Conservation (phyloP, 2,888 invertebrate species). For the Microplitis manilae region DNA sequence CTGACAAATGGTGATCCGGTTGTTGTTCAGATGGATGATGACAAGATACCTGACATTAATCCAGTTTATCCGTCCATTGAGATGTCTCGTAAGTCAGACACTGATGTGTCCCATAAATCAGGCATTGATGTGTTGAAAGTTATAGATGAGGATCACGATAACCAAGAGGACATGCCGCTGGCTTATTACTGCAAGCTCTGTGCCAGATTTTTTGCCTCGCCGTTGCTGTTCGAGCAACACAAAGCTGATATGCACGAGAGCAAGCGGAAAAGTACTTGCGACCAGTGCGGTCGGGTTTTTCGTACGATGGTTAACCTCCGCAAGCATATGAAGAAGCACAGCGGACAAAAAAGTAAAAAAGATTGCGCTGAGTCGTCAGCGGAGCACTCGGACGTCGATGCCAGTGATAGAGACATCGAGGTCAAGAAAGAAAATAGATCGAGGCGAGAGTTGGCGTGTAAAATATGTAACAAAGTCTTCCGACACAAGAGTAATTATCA, state of each 20-base stretch:
- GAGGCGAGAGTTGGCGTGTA: conserved; percentile 61
- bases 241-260: conserved; percentile 58
- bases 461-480: conserved; percentile 66
- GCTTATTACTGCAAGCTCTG: conserved; percentile 63
- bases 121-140: conserved; percentile 19
- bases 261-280: conserved; percentile 62
- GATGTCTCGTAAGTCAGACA: neutral
- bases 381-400: conserved; percentile 26
- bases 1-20: conserved; percentile 28
- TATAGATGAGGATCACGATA: conserved; percentile 14
- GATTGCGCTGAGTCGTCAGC: conserved; percentile 33
- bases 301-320: conserved; percentile 59
- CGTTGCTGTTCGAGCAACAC: conserved; percentile 59
- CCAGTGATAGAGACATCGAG: conserved; percentile 43
- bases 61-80: neutral
- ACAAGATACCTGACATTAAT: conserved; percentile 32
- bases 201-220: conserved; percentile 59
- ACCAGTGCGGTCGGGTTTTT: conserved; percentile 63
- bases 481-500: conserved; percentile 67
- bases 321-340: conserved; percentile 65
- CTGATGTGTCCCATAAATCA: neutral
- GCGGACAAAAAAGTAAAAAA: conserved; percentile 51
- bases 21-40: neutral
- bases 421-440: conserved; percentile 56
- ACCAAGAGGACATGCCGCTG: conserved; percentile 61